phyloP scores from a whole-genome alignment of 30 jellyfish, hydroid and myxozoan species.

The Pelagia noctiluca region DNA sequence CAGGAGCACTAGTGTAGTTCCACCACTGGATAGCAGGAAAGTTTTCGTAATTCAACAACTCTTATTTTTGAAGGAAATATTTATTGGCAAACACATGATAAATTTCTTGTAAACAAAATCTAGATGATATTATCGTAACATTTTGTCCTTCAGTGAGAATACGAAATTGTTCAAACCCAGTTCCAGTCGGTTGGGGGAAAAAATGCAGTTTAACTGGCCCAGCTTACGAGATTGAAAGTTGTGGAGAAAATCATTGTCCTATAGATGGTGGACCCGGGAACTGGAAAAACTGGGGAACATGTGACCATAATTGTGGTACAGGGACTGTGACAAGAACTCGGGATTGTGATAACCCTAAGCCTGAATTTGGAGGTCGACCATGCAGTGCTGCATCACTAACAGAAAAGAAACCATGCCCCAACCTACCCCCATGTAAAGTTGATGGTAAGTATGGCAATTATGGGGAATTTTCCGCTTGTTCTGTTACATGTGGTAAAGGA shows the following conservation, averaged over 20 bases:
- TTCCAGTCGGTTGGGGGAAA: conserved; percentile 51
- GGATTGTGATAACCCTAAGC: conserved; percentile 49
- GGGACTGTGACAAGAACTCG: conserved; percentile 39
- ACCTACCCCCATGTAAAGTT: conserved; percentile 25
- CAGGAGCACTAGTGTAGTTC: too few species aligned
- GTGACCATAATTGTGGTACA: conserved; percentile 50
- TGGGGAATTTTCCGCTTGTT: conserved; percentile 22
- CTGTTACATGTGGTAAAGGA: conserved; percentile 70
- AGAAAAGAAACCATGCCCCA: conserved; percentile 20
- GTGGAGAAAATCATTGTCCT: conserved; percentile 31
- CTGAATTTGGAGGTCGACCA: conserved; percentile 36
- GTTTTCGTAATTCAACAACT: too few species aligned
- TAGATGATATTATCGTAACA: too few species aligned
- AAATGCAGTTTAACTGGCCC: conserved; percentile 32
- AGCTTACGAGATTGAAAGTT: conserved; percentile 23
- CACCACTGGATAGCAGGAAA: too few species aligned
- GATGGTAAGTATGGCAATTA: conserved; percentile 57
- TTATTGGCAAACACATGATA: too few species aligned
- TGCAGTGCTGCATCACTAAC: not conserved
- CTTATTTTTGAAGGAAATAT: too few species aligned
- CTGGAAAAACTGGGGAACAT: conserved; percentile 60
- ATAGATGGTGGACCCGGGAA: conserved; percentile 49
- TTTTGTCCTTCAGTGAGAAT: conserved; percentile 19
- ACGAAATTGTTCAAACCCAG: conserved; percentile 56
- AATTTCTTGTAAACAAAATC: too few species aligned